phyloP scores from a whole-genome alignment of 2,888 invertebrate genomes.

The Ctena decussata region DNA sequence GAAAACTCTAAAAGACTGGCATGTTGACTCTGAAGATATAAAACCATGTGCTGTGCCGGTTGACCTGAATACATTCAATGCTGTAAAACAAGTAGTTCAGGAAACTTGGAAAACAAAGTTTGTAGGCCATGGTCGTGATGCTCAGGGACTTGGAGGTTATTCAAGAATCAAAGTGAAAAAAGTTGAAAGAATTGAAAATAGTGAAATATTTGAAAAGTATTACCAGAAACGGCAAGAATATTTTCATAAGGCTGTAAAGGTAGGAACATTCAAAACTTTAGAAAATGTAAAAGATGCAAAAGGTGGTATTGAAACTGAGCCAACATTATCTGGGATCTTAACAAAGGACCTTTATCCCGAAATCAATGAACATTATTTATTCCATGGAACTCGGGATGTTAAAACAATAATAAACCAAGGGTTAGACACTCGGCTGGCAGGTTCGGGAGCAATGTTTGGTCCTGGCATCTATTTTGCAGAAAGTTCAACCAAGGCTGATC shows the following conservation, averaged over 20 bases:
- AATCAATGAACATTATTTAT: constrained; percentile 70
- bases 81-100: constrained; percentile 62
- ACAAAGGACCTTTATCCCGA: constrained; percentile 59
- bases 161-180: constrained; percentile 64
- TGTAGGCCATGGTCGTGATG: constrained; percentile 77
- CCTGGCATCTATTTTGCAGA: constrained; percentile 69
- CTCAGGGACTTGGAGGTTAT: constrained; percentile 64
- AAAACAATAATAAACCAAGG: constrained; percentile 65
- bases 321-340: constrained; percentile 12
- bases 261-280: constrained; percentile 27
- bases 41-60: constrained; percentile 40
- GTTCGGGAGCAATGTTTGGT: constrained; percentile 68
- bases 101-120: constrained; percentile 68
- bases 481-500: constrained; percentile 73
- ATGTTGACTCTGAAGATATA: constrained; percentile 44
- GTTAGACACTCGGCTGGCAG: constrained; percentile 63
- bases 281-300: constrained; percentile 32
- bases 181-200: constrained; percentile 77
- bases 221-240: constrained; percentile 64
- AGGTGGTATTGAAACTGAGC: constrained; percentile 40
- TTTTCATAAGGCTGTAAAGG: constrained; percentile 60
- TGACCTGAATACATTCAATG: constrained; percentile 54
- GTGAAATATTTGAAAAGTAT: constrained; percentile 72
- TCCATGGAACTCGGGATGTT: constrained; percentile 68
- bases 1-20: constrained; percentile 66